phyloP scores from a whole-genome alignment of 1,140 invertebrate species.

The Pachyrhynchus sulphureomaculatus region DNA sequence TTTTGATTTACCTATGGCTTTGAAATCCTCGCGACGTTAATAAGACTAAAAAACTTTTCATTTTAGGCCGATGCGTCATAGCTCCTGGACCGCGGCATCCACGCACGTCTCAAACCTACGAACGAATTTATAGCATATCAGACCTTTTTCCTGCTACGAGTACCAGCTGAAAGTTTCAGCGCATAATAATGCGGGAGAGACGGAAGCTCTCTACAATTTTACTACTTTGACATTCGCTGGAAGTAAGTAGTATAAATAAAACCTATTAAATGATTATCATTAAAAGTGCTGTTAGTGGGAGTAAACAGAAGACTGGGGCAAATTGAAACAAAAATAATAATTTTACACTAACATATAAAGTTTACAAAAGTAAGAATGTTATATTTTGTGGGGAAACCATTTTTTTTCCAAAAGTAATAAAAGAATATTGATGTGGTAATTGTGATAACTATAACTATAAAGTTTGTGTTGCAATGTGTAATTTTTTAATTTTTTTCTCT shows the following conservation, averaged over 20 bases:
- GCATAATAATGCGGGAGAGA: slow-evolving; percentile 89
- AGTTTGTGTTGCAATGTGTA: too few species aligned
- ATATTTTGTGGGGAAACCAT: too few species aligned
- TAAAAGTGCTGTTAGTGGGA: not conserved
- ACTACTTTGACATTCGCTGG: slow-evolving; percentile 75
- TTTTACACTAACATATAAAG: too few species aligned
- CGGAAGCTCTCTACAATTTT: slow-evolving; percentile 84
- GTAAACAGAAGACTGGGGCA: too few species aligned
- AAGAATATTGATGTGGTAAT: too few species aligned
- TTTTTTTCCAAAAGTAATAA: too few species aligned
- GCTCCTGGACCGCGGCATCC: slow-evolving; percentile 70
- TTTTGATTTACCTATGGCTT: not conserved
- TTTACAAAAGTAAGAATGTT: too few species aligned
- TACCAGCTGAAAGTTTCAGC: slow-evolving; percentile 87
- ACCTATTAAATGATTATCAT: not conserved
- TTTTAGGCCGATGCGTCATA: slow-evolving; percentile 38
- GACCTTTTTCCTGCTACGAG: slow-evolving; percentile 82
- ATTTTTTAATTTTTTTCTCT: too few species aligned
- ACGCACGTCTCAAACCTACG: slow-evolving; percentile 75
- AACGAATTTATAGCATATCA: slow-evolving; percentile 75
- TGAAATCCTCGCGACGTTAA: too few species aligned
- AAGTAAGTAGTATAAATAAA: slow-evolving; percentile 55
- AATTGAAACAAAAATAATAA: too few species aligned
- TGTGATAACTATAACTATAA: too few species aligned
- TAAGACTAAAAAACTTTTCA: too few species aligned